Evolutionary conservation across 1,140 invertebrate genomes (phyloP).

Genomic region (Pentalonia nigronervosa): DNA sequence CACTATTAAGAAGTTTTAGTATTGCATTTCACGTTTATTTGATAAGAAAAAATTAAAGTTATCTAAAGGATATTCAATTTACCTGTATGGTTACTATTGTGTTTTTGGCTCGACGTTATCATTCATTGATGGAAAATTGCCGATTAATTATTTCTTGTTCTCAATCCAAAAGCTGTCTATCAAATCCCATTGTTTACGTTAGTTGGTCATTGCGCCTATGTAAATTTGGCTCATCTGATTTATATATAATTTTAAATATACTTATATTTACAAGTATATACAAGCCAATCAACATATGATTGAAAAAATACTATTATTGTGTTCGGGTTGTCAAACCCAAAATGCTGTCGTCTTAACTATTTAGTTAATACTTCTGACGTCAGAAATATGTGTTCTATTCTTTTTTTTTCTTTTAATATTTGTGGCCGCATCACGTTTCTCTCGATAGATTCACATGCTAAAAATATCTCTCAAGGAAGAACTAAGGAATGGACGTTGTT

Average conservation of each 20-base stretch:
- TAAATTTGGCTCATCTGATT: conserved; percentile 36
- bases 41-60: background rate
- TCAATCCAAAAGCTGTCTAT: conserved; percentile 57
- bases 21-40: background rate
- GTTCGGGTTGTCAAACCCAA: conserved; percentile 16
- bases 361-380: conserved; percentile 53
- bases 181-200: conserved; percentile 55
- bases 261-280: background rate
- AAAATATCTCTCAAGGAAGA: conserved; percentile 50
- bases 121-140: conserved; percentile 52
- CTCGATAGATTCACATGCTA: conserved; percentile 53
- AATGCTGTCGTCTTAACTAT: conserved; percentile 33
- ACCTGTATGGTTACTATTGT: conserved; percentile 11
- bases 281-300: background rate
- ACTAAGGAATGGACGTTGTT: conserved; percentile 33
- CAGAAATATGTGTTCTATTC: conserved; percentile 50
- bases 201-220: conserved; percentile 53
- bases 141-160: conserved; percentile 58
- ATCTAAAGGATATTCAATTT: background rate
- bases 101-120: conserved; percentile 26
- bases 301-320: conserved; percentile 31
- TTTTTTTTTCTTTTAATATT: conserved; percentile 55
- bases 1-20: background rate
- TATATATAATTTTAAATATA: conserved; percentile 35
- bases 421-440: conserved; percentile 55